Evolutionary conservation across 2,888 invertebrate species (phyloP), one percentile per base, ranked within the genome.

Genomic region (Ophioninae sp.): DNA sequence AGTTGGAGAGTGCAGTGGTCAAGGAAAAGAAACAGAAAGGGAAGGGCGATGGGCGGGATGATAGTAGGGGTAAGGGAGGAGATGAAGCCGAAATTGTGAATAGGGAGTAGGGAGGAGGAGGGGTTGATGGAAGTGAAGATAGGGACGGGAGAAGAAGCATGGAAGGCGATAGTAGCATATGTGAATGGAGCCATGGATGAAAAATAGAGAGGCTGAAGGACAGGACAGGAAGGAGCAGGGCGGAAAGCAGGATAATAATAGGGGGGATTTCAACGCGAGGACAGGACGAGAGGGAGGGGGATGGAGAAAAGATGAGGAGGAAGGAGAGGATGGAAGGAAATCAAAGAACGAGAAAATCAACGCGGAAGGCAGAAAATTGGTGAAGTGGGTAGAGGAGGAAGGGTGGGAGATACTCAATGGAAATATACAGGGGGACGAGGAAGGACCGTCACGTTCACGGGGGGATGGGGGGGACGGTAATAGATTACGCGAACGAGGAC

Each of bases 1-100:
- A 63, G 8, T 1, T 74, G 63, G 63, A 30, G n/a, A 8, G 51
- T 8, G 8, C 63, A 51, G 6, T 7, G 23, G 2, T 85, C 81
- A 9, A 44, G 17, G 58, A 86, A 58, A 64, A 71, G 37, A 6
- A 80, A 80, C 0, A 85, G 51, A 10, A 85, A 81, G 41, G 86
- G 85, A 0, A 85, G 85, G 20, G 82, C 85, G 10, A 81, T 6
- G 13, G 82, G 83, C 0, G 86, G 86, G 0, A 77, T 86, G 51
- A 6, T 85, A 10, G 76, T 85, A 17, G 85, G 84, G 17, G 30
- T 86, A 0, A 85, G 64, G 30, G 80, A 82, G 22, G 71, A 39
- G 41, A 23, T 20, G 67, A 68, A n/a, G 51, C 23, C 0, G 17
- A 22, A 10, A 10, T 23, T 56, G n/a, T n/a, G n/a, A 41, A 17